A percentile compares a stretch with the other conserved stretches of the same genome.
phyloP scores from a whole-genome alignment of 2,888 invertebrate genomes.

The Smittia aterrima region DNA sequence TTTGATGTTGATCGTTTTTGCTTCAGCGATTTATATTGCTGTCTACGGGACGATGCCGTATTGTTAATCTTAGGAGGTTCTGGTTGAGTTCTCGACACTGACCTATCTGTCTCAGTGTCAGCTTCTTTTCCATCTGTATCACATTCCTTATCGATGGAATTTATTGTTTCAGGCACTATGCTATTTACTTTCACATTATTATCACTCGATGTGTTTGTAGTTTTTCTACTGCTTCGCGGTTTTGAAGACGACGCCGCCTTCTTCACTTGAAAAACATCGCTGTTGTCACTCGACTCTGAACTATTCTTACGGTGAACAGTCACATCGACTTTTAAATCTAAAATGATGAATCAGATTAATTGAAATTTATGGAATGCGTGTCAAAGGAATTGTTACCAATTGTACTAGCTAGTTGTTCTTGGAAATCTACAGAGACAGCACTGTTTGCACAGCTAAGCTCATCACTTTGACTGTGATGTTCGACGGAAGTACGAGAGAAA shows the following conservation, averaged over 20 bases:
- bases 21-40: slow-evolving; percentile 38
- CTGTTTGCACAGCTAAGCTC: slow-evolving; percentile 54
- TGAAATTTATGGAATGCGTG: neutral
- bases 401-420: slow-evolving; percentile 62
- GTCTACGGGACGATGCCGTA: slow-evolving; percentile 37
- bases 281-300: slow-evolving; percentile 76
- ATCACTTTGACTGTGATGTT: slow-evolving; percentile 56
- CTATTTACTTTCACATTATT: slow-evolving; percentile 34
- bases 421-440: slow-evolving; percentile 50
- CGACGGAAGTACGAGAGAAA: slow-evolving; percentile 65
- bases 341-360: slow-evolving; percentile 45
- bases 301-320: slow-evolving; percentile 81
- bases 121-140: neutral
- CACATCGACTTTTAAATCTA: slow-evolving; percentile 85
- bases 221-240: neutral
- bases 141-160: slow-evolving; percentile 26
- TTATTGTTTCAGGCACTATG: slow-evolving; percentile 38
- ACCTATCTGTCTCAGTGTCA: neutral
- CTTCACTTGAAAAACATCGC: slow-evolving; percentile 31
- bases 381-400: slow-evolving; percentile 58
- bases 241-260: slow-evolving; percentile 8
- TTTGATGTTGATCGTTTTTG: slow-evolving; percentile 39
- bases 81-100: slow-evolving; percentile 9
- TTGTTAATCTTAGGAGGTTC: slow-evolving; percentile 31
- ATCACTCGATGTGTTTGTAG: slow-evolving; percentile 25